A percentile compares a stretch with the other conserved stretches of the same genome.
phyloP scores from a whole-genome alignment of 2,113 vertebrate species.

The Fulmarus glacialis region DNA sequence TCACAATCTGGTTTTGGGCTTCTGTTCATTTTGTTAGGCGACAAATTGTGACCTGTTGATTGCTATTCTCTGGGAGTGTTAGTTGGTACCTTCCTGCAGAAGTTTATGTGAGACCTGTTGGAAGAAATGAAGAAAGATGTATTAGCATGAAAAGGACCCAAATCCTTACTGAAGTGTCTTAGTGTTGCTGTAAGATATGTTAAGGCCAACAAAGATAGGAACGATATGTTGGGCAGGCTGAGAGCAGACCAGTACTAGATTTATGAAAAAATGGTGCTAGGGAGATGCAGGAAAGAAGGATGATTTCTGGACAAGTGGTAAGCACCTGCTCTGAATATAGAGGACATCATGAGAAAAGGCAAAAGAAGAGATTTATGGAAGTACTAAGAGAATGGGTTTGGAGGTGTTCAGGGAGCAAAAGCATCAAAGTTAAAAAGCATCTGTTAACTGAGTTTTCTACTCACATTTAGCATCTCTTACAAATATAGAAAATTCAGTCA shows the following conservation, averaged over 20 bases:
- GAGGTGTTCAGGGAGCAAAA: background rate
- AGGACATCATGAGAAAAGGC: background rate
- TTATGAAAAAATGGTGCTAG: background rate
- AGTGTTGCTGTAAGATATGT: background rate
- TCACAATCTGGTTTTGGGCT: background rate
- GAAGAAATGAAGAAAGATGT: background rate
- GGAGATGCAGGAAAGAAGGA: background rate
- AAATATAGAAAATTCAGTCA: background rate
- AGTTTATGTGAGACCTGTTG: background rate
- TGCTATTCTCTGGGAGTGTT: background rate
- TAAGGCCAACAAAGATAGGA: background rate
- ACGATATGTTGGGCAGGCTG: background rate
- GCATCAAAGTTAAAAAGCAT: background rate
- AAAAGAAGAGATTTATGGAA: background rate
- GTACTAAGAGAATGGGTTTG: background rate
- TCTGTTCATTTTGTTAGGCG: background rate
- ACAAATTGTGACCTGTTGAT: background rate
- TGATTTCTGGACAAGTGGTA: background rate
- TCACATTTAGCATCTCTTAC: background rate
- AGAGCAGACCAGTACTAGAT: background rate
- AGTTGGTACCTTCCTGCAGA: background rate
- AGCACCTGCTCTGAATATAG: background rate
- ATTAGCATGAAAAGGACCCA: background rate
- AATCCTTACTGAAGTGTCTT: background rate
- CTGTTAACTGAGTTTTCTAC: background rate